Evolutionary conservation across 2,113 vertebrate species (phyloP).

Genomic region (Alouatta palliata): DNA sequence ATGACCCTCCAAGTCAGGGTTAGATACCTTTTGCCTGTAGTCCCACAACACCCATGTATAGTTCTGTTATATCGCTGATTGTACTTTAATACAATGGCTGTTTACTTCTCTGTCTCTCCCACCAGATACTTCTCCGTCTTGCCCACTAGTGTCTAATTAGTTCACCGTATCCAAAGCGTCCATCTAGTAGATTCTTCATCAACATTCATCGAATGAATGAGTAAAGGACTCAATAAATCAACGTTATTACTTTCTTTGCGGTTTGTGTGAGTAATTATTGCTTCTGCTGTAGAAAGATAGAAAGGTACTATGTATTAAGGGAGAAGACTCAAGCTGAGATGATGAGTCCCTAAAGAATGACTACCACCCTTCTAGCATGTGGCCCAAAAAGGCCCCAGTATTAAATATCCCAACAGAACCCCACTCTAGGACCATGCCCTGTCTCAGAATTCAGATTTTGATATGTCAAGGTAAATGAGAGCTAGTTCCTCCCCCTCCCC

Average conservation of each 20-base stretch:
- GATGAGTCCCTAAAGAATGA: background rate
- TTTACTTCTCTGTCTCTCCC: background rate
- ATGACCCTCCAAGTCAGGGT: background rate
- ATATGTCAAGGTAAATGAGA: background rate
- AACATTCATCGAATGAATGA: conserved; percentile 6
- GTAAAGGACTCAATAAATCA: conserved; percentile 19
- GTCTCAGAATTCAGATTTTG: background rate
- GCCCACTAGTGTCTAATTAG: background rate
- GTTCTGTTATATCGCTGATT: background rate
- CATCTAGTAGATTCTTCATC: background rate
- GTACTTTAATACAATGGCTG: background rate
- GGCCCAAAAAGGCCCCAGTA: background rate
- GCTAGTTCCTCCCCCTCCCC: background rate
- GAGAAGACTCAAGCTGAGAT: background rate
- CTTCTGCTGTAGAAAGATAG: background rate
- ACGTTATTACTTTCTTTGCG: background rate
- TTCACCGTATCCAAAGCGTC: background rate
- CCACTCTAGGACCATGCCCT: background rate
- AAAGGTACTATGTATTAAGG: background rate
- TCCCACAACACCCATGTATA: rapidly evolving
- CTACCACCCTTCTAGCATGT: background rate
- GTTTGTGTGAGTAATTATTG: background rate
- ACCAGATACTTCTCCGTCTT: background rate
- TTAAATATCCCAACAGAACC: background rate
- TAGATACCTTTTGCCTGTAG: background rate